phyloP scores from a whole-genome alignment of 2,797 vertebrate species.

The Sardinella longiceps region DNA sequence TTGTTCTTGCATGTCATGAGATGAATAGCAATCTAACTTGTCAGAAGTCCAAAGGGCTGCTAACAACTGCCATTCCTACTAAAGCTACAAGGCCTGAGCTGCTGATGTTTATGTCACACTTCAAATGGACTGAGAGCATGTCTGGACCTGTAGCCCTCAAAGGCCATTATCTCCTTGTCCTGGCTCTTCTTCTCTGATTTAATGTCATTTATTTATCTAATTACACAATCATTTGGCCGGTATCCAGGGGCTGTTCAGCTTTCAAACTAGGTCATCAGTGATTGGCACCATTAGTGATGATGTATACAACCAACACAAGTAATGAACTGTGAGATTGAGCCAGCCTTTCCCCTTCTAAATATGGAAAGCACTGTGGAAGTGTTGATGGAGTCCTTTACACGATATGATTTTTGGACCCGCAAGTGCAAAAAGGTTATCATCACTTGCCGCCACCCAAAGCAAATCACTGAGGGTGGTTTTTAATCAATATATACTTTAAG shows the following conservation, averaged over 20 bases:
- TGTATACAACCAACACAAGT: slow-evolving; percentile 48
- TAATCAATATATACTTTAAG: background rate
- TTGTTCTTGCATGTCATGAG: background rate
- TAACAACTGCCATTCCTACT: slow-evolving; percentile 13
- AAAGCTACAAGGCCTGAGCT: background rate
- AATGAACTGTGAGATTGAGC: slow-evolving; percentile 55
- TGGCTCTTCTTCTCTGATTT: slow-evolving; percentile 48
- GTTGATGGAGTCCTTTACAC: slow-evolving; percentile 25
- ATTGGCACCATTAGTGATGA: slow-evolving; percentile 52
- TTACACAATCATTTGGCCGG: slow-evolving; percentile 54
- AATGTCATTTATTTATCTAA: slow-evolving; percentile 50
- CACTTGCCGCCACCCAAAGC: background rate
- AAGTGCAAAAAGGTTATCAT: slow-evolving; percentile 4
- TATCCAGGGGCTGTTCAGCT: slow-evolving; percentile 46
- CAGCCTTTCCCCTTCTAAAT: slow-evolving; percentile 42
- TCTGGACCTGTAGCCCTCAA: slow-evolving; percentile 40
- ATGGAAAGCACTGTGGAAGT: slow-evolving; percentile 33
- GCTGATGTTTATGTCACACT: slow-evolving; percentile 33
- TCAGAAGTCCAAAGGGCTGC: background rate
- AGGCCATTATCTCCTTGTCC: slow-evolving; percentile 44
- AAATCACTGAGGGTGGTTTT: background rate
- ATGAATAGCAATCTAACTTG: slow-evolving; percentile 14
- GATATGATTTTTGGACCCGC: background rate
- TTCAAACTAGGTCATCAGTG: slow-evolving; percentile 46
- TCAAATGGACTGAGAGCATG: slow-evolving; percentile 34